Evolutionary conservation across 2,113 vertebrate species (phyloP).

Genomic region (Rafetus swinhoei): DNA sequence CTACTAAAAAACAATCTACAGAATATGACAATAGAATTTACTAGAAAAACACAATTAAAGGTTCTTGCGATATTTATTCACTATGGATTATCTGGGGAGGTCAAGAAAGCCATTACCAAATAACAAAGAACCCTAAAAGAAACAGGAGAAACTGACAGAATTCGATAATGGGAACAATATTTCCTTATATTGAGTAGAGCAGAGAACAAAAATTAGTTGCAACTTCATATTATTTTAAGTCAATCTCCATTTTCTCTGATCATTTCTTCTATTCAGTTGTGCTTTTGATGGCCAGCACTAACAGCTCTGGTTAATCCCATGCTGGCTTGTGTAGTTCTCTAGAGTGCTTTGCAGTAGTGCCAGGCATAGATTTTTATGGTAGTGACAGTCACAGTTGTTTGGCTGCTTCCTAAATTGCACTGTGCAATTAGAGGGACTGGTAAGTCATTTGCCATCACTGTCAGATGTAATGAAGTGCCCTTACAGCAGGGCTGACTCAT

Average conservation of each 20-base stretch:
- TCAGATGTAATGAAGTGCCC: not conserved
- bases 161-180: not conserved
- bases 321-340: not conserved
- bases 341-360: accelerated
- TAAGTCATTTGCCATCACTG: not conserved
- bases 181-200: not conserved
- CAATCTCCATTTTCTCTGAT: not conserved
- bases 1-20: not conserved
- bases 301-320: not conserved
- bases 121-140: not conserved
- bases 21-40: not conserved
- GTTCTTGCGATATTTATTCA: not conserved
- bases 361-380: accelerated
- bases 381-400: accelerated
- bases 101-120: not conserved
- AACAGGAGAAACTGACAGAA: not conserved
- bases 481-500: conserved; percentile 11
- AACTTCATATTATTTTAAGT: not conserved
- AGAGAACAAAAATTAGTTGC: not conserved
- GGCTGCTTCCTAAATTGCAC: not conserved
- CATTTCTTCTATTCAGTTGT: not conserved
- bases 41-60: conserved; percentile 7
- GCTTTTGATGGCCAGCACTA: not conserved
- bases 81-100: not conserved
- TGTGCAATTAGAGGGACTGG: not conserved